phyloP scores from a whole-genome alignment of 2,797 vertebrate species.

The Catamblyrhynchus diadema region DNA sequence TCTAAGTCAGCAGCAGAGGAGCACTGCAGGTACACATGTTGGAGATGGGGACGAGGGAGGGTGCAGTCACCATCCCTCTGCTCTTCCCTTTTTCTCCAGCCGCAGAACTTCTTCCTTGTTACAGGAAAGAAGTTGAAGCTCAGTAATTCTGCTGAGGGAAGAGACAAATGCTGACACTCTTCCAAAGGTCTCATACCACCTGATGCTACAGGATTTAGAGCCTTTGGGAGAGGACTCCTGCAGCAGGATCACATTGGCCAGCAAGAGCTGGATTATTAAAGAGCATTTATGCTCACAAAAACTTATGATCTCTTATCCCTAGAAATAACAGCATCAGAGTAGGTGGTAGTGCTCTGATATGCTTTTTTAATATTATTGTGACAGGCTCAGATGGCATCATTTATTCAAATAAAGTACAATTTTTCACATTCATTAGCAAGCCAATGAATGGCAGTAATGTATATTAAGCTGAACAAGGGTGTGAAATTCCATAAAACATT shows the following conservation, averaged over 20 bases:
- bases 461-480: not conserved
- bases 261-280: not conserved
- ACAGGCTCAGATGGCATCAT: not conserved
- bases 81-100: not conserved
- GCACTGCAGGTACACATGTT: rapidly evolving
- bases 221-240: not conserved
- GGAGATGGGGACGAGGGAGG: not conserved
- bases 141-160: not conserved
- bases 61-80: not conserved
- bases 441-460: not conserved
- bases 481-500: not conserved
- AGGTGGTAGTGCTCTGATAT: not conserved
- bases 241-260: not conserved
- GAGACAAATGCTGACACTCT: not conserved
- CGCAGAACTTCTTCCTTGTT: not conserved
- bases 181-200: not conserved
- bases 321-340: not conserved
- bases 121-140: not conserved
- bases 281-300: not conserved
- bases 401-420: not conserved
- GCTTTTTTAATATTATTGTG: not conserved
- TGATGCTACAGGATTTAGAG: not conserved
- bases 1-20: not conserved
- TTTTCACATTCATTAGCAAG: not conserved
- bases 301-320: not conserved